Evolutionary conservation across 2,797 vertebrate species (phyloP).

Genomic region (Falco rusticolus): DNA sequence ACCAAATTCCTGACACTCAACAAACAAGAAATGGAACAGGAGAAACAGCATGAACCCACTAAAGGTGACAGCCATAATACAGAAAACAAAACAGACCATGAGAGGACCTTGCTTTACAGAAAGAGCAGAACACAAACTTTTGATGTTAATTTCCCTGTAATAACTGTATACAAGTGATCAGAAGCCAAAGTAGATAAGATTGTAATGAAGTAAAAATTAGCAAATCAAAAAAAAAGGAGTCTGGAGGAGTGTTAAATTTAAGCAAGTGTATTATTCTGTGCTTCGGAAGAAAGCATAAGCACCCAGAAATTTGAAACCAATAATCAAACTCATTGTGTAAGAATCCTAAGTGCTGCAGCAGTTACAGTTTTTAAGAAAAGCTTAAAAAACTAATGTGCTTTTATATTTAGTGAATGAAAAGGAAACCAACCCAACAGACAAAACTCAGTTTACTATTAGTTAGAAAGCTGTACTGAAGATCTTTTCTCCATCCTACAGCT

Average conservation of each 20-base stretch:
- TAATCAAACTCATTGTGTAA: neutral
- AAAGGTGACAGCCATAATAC: neutral
- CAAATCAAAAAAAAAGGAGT: neutral
- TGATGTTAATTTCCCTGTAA: neutral
- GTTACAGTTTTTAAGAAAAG: neutral
- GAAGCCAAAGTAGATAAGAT: neutral
- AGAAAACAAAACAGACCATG: neutral
- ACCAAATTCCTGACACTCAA: neutral
- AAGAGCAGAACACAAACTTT: neutral
- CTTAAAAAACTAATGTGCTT: neutral
- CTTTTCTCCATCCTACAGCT: neutral
- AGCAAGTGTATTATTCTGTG: neutral
- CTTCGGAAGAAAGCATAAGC: neutral
- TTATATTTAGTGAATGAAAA: neutral
- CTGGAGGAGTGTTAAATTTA: neutral
- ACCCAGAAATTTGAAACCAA: neutral
- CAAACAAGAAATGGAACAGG: slow-evolving; percentile 28
- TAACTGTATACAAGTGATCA: neutral
- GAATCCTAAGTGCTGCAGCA: neutral
- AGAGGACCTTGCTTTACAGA: neutral
- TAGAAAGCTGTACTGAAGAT: neutral
- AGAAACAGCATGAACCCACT: neutral
- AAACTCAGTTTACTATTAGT: neutral
- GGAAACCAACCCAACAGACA: neutral
- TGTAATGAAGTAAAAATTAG: neutral